Conservation (phyloP, 2,888 invertebrate genomes). For the Drosophila vallismaia region DNA sequence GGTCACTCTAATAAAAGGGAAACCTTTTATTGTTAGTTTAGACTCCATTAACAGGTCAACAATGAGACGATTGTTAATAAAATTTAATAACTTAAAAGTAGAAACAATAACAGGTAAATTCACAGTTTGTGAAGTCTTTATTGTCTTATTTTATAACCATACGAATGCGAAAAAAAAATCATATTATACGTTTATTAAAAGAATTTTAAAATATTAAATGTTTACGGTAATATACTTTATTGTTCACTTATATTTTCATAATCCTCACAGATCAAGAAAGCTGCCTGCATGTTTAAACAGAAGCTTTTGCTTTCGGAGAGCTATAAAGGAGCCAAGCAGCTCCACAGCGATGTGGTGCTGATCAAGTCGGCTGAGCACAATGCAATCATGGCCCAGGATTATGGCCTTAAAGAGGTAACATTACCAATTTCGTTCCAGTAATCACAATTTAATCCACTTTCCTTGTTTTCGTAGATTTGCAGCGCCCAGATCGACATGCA, state of each 20-base stretch:
- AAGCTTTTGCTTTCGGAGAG: conserved; percentile 91
- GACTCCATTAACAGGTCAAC: neutral
- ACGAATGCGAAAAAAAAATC: neutral
- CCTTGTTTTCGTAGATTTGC: conserved; percentile 86
- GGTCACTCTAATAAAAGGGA: too few relatives aligned
- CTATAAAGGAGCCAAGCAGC: conserved; percentile 89
- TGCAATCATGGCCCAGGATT: conserved; percentile 92
- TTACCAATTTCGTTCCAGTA: conserved; percentile 65
- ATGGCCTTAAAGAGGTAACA: conserved; percentile 92
- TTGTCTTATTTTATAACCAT: neutral
- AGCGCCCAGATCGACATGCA: conserved; percentile 87
- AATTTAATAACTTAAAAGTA: neutral
- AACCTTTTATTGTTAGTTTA: neutral
- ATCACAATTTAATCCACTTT: neutral
- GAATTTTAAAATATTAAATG: neutral
- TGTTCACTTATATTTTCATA: neutral
- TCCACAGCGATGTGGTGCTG: conserved; percentile 90
- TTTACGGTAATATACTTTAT: too few relatives aligned
- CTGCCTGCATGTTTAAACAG: conserved; percentile 91
- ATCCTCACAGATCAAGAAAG: conserved; percentile 85
- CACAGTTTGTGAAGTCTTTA: neutral
- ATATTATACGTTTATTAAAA: neutral
- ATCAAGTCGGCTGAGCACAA: conserved; percentile 95
- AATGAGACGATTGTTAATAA: neutral
- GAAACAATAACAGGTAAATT: neutral